phyloP scores from a whole-genome alignment of 2,797 vertebrate species.

The Neosalanx taihuensis region DNA sequence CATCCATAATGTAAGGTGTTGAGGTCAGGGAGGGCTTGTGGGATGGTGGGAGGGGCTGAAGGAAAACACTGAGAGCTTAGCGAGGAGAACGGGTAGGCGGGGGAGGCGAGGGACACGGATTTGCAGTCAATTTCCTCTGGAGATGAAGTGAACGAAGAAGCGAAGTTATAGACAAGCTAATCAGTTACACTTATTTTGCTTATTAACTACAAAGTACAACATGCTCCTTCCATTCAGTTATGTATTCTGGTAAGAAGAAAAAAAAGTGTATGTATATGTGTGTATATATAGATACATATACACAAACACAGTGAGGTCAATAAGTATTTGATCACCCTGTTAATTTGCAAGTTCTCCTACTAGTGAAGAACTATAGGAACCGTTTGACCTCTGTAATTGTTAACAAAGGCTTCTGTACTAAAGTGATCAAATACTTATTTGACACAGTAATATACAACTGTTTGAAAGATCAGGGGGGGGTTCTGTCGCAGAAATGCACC shows the following conservation, averaged over 20 bases:
- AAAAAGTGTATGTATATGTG: too few species aligned
- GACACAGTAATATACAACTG: too few species aligned
- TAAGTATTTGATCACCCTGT: too few species aligned
- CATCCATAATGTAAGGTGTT: slow-evolving; percentile 69
- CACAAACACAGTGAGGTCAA: too few species aligned
- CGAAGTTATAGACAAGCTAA: background rate
- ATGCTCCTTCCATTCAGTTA: background rate
- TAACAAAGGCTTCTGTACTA: too few species aligned
- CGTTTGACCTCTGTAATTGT: too few species aligned
- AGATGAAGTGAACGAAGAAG: background rate
- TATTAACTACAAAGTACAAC: slow-evolving; percentile 1
- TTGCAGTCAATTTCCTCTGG: slow-evolving; percentile 82
- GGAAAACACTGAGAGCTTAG: slow-evolving; percentile 66
- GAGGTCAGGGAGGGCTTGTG: slow-evolving; percentile 64
- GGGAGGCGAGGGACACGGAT: slow-evolving; percentile 59
- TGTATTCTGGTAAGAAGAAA: background rate
- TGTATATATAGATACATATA: too few species aligned
- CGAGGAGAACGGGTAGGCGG: slow-evolving; percentile 62
- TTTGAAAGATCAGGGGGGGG: too few species aligned
- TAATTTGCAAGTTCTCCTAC: too few species aligned
- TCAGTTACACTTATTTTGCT: background rate
- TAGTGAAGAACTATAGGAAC: too few species aligned
- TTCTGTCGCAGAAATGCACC: too few species aligned
- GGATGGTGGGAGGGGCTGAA: slow-evolving; percentile 49
- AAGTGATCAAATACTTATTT: too few species aligned